A percentile compares a stretch with the other conserved stretches of the same genome.
phyloP scores from a whole-genome alignment of 2,113 vertebrate species.

The Pomatorhinus ruficollis region DNA sequence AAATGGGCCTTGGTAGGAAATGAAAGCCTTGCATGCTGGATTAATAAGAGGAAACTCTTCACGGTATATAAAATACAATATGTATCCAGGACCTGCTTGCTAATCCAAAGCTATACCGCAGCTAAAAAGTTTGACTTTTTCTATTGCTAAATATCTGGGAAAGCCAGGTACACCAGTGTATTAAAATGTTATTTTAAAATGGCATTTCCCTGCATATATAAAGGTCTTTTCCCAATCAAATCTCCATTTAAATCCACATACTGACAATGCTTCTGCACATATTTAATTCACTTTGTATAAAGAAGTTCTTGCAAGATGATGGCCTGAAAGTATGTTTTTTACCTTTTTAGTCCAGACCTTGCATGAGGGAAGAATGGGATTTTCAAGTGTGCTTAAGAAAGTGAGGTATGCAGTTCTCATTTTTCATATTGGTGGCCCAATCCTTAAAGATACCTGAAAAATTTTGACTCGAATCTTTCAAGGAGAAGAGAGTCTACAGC shows the following conservation, averaged over 20 bases:
- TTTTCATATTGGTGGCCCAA: neutral
- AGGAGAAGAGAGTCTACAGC: neutral
- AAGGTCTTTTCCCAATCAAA: neutral
- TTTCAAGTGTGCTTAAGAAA: neutral
- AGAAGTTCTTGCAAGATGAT: neutral
- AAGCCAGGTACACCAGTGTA: neutral
- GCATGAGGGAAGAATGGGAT: neutral
- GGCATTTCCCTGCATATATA: neutral
- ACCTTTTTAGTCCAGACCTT: neutral
- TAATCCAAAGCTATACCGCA: neutral
- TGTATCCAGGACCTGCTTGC: neutral
- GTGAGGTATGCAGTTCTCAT: neutral
- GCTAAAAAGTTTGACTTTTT: slow-evolving; percentile 11
- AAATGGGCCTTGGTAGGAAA: slow-evolving; percentile 14
- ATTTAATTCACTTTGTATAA: neutral
- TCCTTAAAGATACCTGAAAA: neutral
- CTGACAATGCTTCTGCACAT: neutral
- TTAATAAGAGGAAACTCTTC: slow-evolving; percentile 40
- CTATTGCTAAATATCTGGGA: neutral
- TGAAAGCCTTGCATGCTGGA: slow-evolving; percentile 39
- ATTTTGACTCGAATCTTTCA: neutral
- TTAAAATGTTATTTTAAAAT: slow-evolving; percentile 21
- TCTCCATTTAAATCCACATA: neutral
- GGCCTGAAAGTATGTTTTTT: neutral
- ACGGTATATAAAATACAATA: slow-evolving; percentile 6